Percentiles rank a stretch among this genome's conserved stretches.
These are phyloP conservation scores for Pseudolycoriella hygida DNA, from an alignment of 2,888 invertebrate species.

Conservation along the genomic window DNA sequence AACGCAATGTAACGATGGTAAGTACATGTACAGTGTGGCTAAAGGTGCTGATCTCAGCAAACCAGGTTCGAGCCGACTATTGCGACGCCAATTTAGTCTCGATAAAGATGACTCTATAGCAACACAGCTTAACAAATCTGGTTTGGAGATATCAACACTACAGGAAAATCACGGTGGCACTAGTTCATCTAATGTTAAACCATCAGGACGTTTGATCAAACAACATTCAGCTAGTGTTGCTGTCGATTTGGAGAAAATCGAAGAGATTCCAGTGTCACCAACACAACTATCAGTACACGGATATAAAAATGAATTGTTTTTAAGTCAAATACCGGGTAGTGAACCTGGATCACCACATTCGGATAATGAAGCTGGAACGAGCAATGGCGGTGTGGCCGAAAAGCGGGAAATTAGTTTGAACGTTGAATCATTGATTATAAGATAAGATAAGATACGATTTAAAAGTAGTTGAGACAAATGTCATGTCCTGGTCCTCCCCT, in stretches of 20 bases:
- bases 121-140: constrained; percentile 11
- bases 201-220: constrained; percentile 31
- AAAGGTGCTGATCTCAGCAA: constrained; percentile 20
- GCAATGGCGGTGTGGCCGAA: neutral
- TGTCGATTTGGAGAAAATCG: constrained; percentile 48
- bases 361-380: neutral
- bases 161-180: constrained; percentile 17
- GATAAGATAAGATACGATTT: constrained; percentile 22
- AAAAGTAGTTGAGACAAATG: neutral
- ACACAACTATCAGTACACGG: constrained; percentile 10
- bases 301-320: neutral
- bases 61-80: constrained; percentile 31
- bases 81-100: constrained; percentile 49
- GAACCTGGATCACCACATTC: constrained; percentile 5
- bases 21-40: constrained; percentile 20
- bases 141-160: constrained; percentile 22
- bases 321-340: constrained; percentile 5
- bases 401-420: constrained; percentile 20
- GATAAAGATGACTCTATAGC: constrained; percentile 41
- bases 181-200: neutral
- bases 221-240: constrained; percentile 52
- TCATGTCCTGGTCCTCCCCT: too few species aligned
- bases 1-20: constrained; percentile 24
- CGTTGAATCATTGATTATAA: constrained; percentile 21
- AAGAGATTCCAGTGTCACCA: constrained; percentile 41